phyloP scores from a whole-genome alignment of 2,797 vertebrate species.

The Pseudochirops cupreus region DNA sequence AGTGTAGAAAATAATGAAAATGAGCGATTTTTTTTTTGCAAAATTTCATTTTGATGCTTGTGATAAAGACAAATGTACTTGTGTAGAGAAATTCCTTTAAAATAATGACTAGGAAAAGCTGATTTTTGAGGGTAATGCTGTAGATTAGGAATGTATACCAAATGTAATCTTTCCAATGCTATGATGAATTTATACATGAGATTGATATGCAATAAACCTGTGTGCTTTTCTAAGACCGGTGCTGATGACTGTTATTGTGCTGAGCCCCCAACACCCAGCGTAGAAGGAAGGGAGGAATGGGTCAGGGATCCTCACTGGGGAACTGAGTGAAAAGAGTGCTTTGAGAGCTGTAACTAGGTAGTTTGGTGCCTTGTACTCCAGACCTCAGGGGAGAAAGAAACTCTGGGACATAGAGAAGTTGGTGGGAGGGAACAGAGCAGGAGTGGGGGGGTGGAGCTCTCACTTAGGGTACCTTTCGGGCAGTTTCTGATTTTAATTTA shows the following conservation, averaged over 20 bases:
- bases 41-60: constrained; percentile 94
- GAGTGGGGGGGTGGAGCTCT: not conserved
- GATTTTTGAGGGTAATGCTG: constrained; percentile 97
- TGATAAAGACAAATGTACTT: constrained; percentile 93
- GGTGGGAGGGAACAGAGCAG: not conserved
- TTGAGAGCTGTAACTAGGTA: not conserved
- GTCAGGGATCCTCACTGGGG: rapidly evolving
- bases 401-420: not conserved
- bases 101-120: constrained; percentile 88
- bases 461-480: not conserved
- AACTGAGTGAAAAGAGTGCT: not conserved
- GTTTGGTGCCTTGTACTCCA: rapidly evolving
- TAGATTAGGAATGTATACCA: constrained; percentile 99
- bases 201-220: constrained; percentile 99
- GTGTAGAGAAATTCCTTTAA: constrained; percentile 94
- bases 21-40: constrained; percentile 83
- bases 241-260: constrained; percentile 65
- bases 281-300: not conserved
- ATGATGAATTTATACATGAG: constrained; percentile 99
- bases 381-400: not conserved
- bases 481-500: not conserved
- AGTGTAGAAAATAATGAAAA: constrained; percentile 78
- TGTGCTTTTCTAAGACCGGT: constrained; percentile 95
- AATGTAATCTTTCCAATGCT: constrained; percentile 99
- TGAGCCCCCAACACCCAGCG: not conserved